These are phyloP conservation scores for Hydriomena furcata DNA, from an alignment of 2,888 invertebrate species.

Conservation along the genomic window DNA sequence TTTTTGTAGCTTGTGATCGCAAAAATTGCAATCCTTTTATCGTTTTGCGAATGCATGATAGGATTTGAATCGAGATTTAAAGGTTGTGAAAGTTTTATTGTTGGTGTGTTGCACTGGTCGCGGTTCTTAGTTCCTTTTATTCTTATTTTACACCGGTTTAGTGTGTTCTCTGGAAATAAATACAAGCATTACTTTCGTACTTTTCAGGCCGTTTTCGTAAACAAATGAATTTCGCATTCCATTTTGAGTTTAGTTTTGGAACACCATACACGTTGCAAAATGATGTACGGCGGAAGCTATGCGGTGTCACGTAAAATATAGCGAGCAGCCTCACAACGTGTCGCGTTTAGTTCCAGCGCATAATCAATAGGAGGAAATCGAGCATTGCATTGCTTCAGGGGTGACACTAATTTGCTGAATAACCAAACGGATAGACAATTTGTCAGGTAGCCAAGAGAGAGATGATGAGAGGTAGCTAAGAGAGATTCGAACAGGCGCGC, in stretches of 20 bases:
- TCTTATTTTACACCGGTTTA: background rate
- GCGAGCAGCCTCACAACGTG: conserved; percentile 2
- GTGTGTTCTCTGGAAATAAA: background rate
- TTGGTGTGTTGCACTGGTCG: background rate
- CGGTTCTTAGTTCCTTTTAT: too few species aligned
- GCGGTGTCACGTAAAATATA: conserved; percentile 13
- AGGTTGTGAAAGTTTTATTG: background rate
- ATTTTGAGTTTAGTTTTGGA: too few species aligned
- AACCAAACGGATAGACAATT: too few species aligned
- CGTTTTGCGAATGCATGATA: background rate
- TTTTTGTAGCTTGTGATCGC: conserved; percentile 19
- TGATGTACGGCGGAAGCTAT: background rate
- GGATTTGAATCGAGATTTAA: background rate
- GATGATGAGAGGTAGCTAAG: too few species aligned
- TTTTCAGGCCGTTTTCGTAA: too few species aligned
- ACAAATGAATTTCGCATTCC: too few species aligned
- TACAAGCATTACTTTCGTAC: background rate
- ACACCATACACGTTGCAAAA: background rate
- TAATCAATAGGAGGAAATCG: conserved; percentile 10
- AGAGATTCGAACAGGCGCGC: too few species aligned
- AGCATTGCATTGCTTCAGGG: background rate
- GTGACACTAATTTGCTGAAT: background rate
- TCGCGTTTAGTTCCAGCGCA: conserved; percentile 2
- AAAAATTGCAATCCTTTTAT: background rate
- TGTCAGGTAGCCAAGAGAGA: too few species aligned